Evolutionary conservation across 64 coral and sea anemone genomes (phyloP).

Genomic region (Hydrozoanthus tunicans): DNA sequence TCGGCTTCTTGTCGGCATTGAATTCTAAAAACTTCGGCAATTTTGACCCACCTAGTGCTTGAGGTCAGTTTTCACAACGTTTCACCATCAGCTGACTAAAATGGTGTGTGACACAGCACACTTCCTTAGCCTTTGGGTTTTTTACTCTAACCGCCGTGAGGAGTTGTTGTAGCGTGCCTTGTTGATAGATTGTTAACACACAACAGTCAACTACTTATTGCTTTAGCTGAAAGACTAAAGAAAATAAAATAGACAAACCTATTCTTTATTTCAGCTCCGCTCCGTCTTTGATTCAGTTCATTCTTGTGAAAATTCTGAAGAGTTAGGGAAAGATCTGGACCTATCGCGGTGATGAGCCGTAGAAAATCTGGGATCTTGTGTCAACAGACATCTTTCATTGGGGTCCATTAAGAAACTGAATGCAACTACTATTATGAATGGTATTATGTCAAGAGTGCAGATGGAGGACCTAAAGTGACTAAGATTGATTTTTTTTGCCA

Average conservation of each 20-base stretch:
- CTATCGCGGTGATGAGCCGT: neutral
- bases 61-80: neutral
- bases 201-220: neutral
- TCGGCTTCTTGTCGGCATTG: too few relatives aligned
- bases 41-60: too few relatives aligned
- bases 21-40: too few relatives aligned
- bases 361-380: neutral
- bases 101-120: neutral
- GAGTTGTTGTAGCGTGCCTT: neutral
- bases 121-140: neutral
- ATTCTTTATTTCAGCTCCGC: neutral
- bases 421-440: neutral
- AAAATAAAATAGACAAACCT: neutral
- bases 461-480: neutral
- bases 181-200: neutral
- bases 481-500: too few relatives aligned
- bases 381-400: constrained; percentile 12
- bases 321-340: neutral
- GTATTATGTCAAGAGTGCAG: neutral
- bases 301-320: neutral
- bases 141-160: neutral
- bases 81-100: neutral
- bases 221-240: neutral
- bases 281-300: neutral
- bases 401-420: neutral